Evolutionary conservation across 1,140 invertebrate genomes (phyloP).

Genomic region (Steinernema feltiae): DNA sequence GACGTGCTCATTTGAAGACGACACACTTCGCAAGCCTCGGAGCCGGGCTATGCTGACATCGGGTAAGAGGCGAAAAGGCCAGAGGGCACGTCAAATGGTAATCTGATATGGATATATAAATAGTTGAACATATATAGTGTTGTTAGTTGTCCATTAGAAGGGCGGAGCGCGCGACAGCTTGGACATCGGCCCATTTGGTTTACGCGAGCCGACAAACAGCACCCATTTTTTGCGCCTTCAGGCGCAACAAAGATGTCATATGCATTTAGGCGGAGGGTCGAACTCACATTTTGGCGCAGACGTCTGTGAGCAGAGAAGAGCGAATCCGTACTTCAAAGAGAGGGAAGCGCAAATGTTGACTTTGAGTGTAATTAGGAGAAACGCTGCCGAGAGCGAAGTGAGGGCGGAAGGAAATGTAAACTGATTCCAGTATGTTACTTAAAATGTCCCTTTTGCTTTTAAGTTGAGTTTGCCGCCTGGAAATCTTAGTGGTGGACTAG

Average conservation of each 20-base stretch:
- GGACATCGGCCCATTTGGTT: background rate
- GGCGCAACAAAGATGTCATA: conserved; percentile 7
- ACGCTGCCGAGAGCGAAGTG: background rate
- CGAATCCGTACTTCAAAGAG: no score
- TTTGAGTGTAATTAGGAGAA: no score
- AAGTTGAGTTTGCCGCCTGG: no score
- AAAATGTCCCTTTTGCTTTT: no score
- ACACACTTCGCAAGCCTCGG: background rate
- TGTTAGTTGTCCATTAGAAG: conserved; percentile 14
- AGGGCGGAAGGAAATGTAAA: background rate
- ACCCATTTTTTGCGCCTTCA: background rate
- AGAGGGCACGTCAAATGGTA: conserved; percentile 11
- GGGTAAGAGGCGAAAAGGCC: background rate
- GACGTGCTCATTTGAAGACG: background rate
- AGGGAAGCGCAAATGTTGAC: no score
- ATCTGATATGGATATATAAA: conserved; percentile 12
- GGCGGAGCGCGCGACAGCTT: background rate
- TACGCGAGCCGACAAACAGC: background rate
- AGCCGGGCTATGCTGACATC: background rate
- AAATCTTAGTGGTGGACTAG: no score
- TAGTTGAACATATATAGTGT: background rate
- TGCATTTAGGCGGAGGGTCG: conserved; percentile 3
- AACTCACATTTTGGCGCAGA: no score
- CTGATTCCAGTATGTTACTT: background rate
- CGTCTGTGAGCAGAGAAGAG: no score